phyloP scores from a whole-genome alignment of 2,888 invertebrate species.

The Drosophila cracens region DNA sequence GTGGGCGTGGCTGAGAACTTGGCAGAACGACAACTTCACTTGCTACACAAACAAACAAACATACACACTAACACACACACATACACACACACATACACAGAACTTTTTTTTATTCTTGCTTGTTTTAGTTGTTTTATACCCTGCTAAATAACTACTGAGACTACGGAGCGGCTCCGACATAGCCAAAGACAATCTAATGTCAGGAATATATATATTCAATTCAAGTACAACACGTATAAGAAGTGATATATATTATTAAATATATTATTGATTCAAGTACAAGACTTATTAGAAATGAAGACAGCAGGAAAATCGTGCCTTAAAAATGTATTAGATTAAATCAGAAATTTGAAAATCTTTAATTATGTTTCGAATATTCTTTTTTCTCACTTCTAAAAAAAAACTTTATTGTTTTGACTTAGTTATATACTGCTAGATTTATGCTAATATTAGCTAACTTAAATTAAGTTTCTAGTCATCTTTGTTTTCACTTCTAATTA shows the following conservation, averaged over 20 bases:
- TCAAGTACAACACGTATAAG: neutral
- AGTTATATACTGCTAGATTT: neutral
- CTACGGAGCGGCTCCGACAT: neutral
- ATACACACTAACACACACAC: neutral
- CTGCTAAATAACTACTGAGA: slow-evolving; percentile 5
- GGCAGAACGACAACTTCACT: slow-evolving; percentile 67
- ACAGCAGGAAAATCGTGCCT: rapidly evolving
- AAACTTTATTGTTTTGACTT: neutral
- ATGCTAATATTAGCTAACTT: neutral
- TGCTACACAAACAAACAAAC: slow-evolving; percentile 33
- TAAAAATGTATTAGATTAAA: neutral
- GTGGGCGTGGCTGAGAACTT: slow-evolving; percentile 70
- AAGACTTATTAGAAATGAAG: neutral
- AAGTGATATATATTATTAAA: neutral
- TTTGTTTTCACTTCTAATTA: neutral
- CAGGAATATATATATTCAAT: neutral
- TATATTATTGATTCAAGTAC: neutral
- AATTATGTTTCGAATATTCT: neutral
- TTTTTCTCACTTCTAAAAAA: too few relatives aligned
- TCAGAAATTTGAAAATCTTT: neutral
- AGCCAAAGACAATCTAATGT: neutral
- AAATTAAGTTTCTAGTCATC: neutral
- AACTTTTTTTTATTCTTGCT: slow-evolving; percentile 7
- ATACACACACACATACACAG: neutral
- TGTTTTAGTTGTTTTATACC: slow-evolving; percentile 15